Conservation (phyloP, 2,797 vertebrate species). For the Dromococcyx pavoninus region DNA sequence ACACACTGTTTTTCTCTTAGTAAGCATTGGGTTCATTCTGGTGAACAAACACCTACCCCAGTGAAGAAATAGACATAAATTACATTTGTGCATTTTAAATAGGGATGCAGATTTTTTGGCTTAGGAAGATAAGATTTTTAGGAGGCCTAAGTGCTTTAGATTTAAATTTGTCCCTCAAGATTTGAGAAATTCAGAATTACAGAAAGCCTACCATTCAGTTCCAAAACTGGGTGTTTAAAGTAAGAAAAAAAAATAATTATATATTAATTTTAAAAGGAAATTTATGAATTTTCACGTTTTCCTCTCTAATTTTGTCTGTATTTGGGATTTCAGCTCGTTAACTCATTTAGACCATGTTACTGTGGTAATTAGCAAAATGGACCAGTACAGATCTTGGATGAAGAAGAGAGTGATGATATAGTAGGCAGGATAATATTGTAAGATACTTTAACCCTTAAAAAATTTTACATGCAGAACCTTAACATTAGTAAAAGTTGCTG, state of each 20-base stretch:
- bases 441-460: background rate
- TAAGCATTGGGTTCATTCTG: background rate
- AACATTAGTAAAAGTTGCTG: background rate
- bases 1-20: background rate
- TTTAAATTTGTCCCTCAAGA: background rate
- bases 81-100: background rate
- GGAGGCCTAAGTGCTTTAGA: fast-evolving
- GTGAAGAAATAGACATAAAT: background rate
- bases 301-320: background rate
- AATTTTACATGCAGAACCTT: background rate
- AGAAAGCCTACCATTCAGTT: background rate
- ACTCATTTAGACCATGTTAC: background rate
- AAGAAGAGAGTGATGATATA: background rate
- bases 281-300: background rate
- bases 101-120: background rate
- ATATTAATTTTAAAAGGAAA: background rate
- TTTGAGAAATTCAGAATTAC: background rate
- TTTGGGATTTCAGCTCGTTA: background rate
- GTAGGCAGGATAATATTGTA: background rate
- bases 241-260: background rate
- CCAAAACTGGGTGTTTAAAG: background rate
- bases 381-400: background rate
- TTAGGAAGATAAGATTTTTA: background rate
- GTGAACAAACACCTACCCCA: fast-evolving
- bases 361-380: background rate